A percentile compares a stretch with the other conserved stretches of the same genome.
phyloP scores from a whole-genome alignment of 2,797 vertebrate genomes.

The Coranthus polyacanthus region DNA sequence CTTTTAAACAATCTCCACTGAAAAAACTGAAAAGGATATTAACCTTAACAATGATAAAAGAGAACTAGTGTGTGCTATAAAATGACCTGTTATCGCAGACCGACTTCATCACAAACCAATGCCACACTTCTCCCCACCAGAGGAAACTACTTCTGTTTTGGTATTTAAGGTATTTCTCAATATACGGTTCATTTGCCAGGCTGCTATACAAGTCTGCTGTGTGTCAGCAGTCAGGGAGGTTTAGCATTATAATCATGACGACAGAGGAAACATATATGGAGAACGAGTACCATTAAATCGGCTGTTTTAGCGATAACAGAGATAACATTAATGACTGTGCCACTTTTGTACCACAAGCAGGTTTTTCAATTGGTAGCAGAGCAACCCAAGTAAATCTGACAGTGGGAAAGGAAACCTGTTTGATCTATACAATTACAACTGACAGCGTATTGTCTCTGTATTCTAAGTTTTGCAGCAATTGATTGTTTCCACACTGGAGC shows the following conservation, averaged over 20 bases:
- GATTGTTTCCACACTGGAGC: neutral
- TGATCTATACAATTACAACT: too few relatives aligned
- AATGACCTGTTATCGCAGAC: neutral
- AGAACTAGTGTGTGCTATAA: neutral
- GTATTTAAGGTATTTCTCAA: slow-evolving; percentile 30
- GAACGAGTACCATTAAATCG: neutral
- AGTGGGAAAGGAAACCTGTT: neutral
- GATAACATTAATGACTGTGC: neutral
- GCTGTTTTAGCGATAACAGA: neutral
- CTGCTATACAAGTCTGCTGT: slow-evolving; percentile 24
- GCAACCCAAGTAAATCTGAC: neutral
- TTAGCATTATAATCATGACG: neutral
- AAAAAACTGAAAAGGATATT: neutral
- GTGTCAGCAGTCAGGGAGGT: neutral
- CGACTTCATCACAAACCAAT: slow-evolving; percentile 10
- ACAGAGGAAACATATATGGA: neutral
- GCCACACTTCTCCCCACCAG: slow-evolving; percentile 18
- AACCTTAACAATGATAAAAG: neutral
- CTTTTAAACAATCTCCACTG: neutral
- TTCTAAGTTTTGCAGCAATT: neutral
- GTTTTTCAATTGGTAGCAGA: neutral
- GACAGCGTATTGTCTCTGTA: neutral
- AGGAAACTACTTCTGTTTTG: slow-evolving; percentile 43
- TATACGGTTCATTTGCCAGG: neutral
- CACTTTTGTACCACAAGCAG: neutral